Evolutionary conservation across 2,113 vertebrate species (phyloP).

Genomic region (Gymnogyps californianus): DNA sequence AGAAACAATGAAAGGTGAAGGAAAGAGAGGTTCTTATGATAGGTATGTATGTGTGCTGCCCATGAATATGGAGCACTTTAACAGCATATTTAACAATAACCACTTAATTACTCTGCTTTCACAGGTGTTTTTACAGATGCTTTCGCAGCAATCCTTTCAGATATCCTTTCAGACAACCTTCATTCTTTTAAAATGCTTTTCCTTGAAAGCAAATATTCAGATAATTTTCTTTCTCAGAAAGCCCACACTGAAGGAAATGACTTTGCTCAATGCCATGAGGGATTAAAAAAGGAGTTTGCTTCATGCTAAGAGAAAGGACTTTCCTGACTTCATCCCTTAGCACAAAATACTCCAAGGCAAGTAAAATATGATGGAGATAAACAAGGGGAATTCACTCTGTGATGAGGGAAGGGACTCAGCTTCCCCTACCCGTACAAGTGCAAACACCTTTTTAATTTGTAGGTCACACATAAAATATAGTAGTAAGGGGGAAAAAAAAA

Average conservation of each 20-base stretch:
- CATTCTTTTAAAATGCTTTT: neutral
- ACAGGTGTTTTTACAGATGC: neutral
- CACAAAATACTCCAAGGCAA: neutral
- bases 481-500: neutral
- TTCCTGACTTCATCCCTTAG: neutral
- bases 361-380: neutral
- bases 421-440: neutral
- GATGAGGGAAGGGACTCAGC: neutral
- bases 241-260: neutral
- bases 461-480: neutral
- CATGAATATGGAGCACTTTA: accelerated
- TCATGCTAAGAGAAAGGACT: neutral
- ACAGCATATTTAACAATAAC: neutral
- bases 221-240: neutral
- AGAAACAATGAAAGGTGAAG: neutral
- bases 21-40: neutral
- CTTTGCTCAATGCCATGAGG: neutral
- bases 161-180: neutral
- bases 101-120: neutral
- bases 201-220: neutral
- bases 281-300: neutral
- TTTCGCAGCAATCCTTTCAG: neutral
- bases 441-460: neutral
- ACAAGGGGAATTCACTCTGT: neutral
- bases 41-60: neutral